Conservation (phyloP, 2,888 invertebrate genomes). For the Sialis lutaria region DNA sequence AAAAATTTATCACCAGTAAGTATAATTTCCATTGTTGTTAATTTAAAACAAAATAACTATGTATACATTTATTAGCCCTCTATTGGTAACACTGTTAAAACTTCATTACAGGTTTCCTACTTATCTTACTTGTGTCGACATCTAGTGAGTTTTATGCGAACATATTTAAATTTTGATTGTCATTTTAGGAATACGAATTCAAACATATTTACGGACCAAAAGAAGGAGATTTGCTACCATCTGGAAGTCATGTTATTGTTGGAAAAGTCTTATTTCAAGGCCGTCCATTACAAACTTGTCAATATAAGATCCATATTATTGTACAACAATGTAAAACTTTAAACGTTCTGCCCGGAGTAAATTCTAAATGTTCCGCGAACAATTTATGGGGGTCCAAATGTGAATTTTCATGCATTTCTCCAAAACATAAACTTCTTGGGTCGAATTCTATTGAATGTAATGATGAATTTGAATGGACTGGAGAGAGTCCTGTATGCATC, state of each 20-base stretch:
- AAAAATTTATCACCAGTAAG: no score
- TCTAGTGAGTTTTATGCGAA: no score
- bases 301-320: constrained; percentile 28
- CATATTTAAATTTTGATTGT: no score
- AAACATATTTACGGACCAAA: constrained; percentile 26
- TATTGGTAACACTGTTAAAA: no score
- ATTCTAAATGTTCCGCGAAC: constrained; percentile 9
- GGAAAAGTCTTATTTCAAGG: constrained; percentile 23
- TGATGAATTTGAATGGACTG: constrained; percentile 24
- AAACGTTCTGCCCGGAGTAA: constrained; percentile 20
- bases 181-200: constrained; percentile 13
- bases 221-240: constrained; percentile 24
- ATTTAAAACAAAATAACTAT: no score
- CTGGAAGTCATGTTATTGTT: constrained; percentile 26
- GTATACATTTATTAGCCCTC: no score
- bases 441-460: constrained; percentile 19
- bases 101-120: no score
- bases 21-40: no score
- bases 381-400: constrained; percentile 23
- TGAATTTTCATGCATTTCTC: constrained; percentile 25
- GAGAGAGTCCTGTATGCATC: constrained; percentile 10
- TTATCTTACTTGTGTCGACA: no score
- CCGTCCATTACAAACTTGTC: constrained; percentile 27
- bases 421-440: constrained; percentile 21
- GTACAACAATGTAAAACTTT: constrained; percentile 26